phyloP scores from a whole-genome alignment of 37 sponge, comb jelly and placozoan genomes.

The Hormiphora californensis region DNA sequence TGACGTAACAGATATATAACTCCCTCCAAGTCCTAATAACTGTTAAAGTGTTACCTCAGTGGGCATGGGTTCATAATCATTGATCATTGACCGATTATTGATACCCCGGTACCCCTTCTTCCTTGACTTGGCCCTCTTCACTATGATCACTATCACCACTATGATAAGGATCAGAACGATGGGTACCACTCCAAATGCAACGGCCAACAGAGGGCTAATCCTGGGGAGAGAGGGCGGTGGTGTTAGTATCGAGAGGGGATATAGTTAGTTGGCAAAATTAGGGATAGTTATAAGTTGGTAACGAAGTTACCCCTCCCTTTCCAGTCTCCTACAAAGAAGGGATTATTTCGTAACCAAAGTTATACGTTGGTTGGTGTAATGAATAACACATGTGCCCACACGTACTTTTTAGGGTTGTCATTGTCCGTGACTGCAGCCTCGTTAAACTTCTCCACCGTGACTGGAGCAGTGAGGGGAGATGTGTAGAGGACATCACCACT shows the following conservation, averaged over 20 bases:
- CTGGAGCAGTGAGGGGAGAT: constrained; percentile 20
- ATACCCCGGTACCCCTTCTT: neutral
- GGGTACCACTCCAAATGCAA: constrained; percentile 32
- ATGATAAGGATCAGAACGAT: constrained; percentile 37
- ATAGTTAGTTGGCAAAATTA: no score
- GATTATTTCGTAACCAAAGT: no score
- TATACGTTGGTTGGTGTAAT: no score
- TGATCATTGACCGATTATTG: neutral
- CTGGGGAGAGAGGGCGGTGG: no score
- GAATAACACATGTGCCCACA: no score
- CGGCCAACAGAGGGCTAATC: neutral
- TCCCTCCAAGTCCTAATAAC: no score
- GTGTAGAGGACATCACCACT: neutral
- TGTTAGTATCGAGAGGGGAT: no score
- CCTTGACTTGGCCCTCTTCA: neutral
- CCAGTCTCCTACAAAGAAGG: neutral
- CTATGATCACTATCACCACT: constrained; percentile 5
- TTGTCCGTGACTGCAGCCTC: neutral
- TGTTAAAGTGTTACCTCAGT: constrained; percentile 35
- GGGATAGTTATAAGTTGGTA: no score
- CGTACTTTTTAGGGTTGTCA: no score
- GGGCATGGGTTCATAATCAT: constrained; percentile 49
- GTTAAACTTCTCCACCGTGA: neutral
- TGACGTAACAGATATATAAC: no score
- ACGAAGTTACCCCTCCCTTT: neutral